Evolutionary conservation across 2,113 vertebrate genomes (phyloP).

Genomic region (Camelus bactrianus): DNA sequence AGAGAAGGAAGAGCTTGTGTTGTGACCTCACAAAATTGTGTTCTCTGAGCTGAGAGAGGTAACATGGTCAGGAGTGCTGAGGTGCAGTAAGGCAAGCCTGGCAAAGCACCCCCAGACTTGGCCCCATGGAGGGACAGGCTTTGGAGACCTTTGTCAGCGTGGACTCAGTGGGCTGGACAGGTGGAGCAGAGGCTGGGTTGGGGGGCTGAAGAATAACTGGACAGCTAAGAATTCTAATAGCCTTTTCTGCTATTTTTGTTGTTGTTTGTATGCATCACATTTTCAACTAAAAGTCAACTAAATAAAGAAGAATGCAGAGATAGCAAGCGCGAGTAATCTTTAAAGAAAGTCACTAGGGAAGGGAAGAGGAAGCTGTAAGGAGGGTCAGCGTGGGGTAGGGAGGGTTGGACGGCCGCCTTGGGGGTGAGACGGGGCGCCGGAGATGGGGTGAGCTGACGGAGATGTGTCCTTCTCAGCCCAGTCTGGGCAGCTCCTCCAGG

Average conservation of each 20-base stretch:
- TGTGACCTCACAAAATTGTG: background rate
- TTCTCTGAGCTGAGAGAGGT: background rate
- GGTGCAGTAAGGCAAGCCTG: too few species aligned
- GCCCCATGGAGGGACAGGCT: too few species aligned
- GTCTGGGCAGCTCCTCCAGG: background rate
- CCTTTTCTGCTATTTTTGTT: background rate
- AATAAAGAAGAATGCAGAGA: background rate
- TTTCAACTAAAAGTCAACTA: background rate
- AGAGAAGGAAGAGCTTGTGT: background rate
- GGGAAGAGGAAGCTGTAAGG: background rate
- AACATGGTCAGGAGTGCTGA: background rate
- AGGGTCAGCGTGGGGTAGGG: background rate
- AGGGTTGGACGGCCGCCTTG: background rate
- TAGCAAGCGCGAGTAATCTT: background rate
- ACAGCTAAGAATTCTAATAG: background rate
- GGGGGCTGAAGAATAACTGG: background rate
- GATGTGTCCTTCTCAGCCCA: background rate
- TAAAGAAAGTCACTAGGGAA: background rate
- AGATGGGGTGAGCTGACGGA: background rate
- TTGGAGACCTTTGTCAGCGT: background rate
- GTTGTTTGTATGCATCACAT: background rate
- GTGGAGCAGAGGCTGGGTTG: background rate
- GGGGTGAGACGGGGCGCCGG: background rate
- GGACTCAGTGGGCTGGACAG: background rate
- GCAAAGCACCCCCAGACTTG: background rate